Evolutionary conservation across 2,888 invertebrate species (phyloP), one percentile per base, ranked within the genome.

Genomic region (Allophyes oxyacanthae): DNA sequence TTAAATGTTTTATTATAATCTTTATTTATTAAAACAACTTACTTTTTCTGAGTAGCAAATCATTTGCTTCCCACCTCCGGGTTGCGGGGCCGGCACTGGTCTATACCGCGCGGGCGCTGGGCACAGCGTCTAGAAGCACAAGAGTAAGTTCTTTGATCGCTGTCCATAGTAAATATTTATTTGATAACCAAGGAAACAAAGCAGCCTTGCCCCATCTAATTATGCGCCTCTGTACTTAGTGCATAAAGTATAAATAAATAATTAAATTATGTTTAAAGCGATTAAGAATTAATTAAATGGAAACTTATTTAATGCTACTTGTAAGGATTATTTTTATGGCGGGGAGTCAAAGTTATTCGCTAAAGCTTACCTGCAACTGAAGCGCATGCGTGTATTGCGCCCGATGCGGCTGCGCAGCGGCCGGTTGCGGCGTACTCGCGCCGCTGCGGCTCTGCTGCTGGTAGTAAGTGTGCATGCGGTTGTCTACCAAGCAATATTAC

Each of bases 1-100:
- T 20, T 20, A 20, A 4, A 20, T 20, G 4, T 20, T 20, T 20
- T 20, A n/a, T n/a, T n/a, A n/a, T n/a, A n/a, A n/a, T n/a, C n/a
- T n/a, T n/a, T n/a, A n/a, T n/a, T n/a, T n/a, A n/a, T n/a, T n/a
- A n/a, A 6, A 6, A 11, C 6, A 5, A 54, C 60, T 67, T 84
- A 94, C 94, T 88, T 94, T 94, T 78, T 94, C 94, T 1, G 94
- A 94, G 74, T 91, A 94, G 71, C 91, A 93, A 48, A 94, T 94
- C 94, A 94, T 94, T 64, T 93, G 94, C 55, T 94, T 93, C 1
- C 94, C 93, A 0, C 92, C 92, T 0, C 94, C 92, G 0, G 92
- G 91, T 42, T 91, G 93, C 1, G 88, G 84, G 0, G 89, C 88
- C 0, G 90, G 92, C 5, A 94, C 93, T 0, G 93, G 80, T 11